Percentiles rank a stretch among this genome's conserved stretches.
Evolutionary conservation across 2,113 vertebrate genomes (phyloP).

Genomic region (Gymnobelideus leadbeateri): DNA sequence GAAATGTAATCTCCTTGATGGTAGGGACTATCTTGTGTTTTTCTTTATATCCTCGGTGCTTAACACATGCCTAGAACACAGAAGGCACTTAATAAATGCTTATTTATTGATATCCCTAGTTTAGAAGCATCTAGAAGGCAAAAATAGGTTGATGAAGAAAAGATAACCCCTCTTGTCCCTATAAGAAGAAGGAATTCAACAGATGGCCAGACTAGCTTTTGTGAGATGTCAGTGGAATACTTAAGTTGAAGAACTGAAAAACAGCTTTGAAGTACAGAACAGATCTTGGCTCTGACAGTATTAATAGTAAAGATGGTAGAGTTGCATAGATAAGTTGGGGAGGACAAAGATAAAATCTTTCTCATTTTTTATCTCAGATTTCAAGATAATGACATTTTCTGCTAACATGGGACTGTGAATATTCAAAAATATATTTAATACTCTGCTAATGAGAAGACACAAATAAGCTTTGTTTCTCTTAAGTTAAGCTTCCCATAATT

Average conservation of each 20-base stretch:
- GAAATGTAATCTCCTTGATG: background rate
- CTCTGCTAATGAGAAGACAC: background rate
- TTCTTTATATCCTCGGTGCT: background rate
- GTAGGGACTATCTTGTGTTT: background rate
- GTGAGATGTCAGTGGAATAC: conserved; percentile 11
- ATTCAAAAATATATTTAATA: background rate
- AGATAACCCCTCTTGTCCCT: background rate
- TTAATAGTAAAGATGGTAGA: background rate
- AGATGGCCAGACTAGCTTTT: background rate
- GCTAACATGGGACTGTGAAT: background rate
- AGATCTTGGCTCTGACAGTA: background rate
- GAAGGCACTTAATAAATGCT: background rate
- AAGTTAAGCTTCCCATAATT: background rate
- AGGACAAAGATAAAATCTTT: background rate
- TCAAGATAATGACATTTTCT: background rate
- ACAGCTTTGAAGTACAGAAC: conserved; percentile 20
- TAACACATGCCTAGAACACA: background rate
- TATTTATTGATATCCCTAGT: background rate
- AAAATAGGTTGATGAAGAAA: background rate
- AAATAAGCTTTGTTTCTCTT: background rate
- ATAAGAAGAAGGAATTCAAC: background rate
- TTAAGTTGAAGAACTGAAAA: background rate
- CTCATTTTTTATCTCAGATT: background rate
- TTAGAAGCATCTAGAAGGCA: background rate
- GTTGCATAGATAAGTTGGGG: background rate